A percentile compares a stretch with the other conserved stretches of the same genome.
phyloP scores from a whole-genome alignment of 1,140 invertebrate genomes.

The Calosoma granatense region DNA sequence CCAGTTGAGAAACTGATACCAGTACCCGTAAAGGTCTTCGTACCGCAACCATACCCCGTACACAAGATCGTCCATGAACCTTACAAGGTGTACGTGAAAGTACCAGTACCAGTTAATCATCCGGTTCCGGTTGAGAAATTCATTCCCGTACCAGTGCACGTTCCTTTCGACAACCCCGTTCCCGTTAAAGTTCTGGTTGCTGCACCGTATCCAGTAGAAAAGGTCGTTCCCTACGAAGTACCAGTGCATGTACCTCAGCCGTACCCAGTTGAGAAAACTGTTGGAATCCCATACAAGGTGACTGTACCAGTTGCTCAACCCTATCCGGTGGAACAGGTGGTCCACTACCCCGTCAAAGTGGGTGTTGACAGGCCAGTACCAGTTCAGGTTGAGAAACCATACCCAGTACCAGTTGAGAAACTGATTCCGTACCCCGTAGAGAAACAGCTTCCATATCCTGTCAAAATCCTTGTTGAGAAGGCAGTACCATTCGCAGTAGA shows the following conservation, averaged over 20 bases:
- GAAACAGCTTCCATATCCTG: slow-evolving; percentile 39
- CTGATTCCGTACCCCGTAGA: slow-evolving; percentile 43
- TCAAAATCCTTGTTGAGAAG: slow-evolving; percentile 38
- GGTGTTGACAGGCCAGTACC: slow-evolving; percentile 20
- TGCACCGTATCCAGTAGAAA: slow-evolving; percentile 49
- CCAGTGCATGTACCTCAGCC: slow-evolving; percentile 41
- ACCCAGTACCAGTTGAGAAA: slow-evolving; percentile 39
- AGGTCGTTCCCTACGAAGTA: slow-evolving; percentile 45
- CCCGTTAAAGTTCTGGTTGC: slow-evolving; percentile 52
- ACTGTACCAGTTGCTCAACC: slow-evolving; percentile 21
- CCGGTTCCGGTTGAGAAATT: slow-evolving; percentile 46
- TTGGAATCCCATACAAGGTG: slow-evolving; percentile 43
- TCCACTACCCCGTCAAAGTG: slow-evolving; percentile 21
- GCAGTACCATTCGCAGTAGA: slow-evolving; percentile 39
- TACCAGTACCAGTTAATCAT: slow-evolving; percentile 51
- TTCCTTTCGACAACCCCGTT: slow-evolving; percentile 53
- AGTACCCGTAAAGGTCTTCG: slow-evolving; percentile 48
- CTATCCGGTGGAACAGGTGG: slow-evolving; percentile 31
- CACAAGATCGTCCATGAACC: slow-evolving; percentile 43
- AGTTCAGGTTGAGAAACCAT: slow-evolving; percentile 41
- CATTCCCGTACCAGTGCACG: slow-evolving; percentile 43
- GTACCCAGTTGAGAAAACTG: slow-evolving; percentile 49
- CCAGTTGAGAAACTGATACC: slow-evolving; percentile 49
- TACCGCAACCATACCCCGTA: slow-evolving; percentile 45
- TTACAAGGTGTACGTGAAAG: slow-evolving; percentile 47